Conservation (phyloP, 2,113 vertebrate genomes). For the Rhagologus leucostigma region DNA sequence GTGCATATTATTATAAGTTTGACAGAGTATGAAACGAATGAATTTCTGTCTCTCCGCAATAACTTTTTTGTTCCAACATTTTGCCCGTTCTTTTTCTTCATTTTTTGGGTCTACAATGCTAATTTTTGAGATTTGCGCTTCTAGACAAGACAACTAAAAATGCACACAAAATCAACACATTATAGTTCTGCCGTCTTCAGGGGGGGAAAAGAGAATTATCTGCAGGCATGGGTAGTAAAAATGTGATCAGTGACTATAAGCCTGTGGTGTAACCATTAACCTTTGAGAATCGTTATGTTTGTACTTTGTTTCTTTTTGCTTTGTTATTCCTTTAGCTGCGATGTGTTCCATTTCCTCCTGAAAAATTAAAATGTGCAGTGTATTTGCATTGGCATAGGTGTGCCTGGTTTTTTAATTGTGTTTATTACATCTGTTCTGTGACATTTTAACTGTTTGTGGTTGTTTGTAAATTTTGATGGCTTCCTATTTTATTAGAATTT, state of each 20-base stretch:
- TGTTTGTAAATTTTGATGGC: neutral
- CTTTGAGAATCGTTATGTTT: neutral
- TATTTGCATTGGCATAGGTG: neutral
- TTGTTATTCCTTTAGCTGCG: neutral
- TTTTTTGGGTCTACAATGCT: neutral
- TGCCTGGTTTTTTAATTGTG: neutral
- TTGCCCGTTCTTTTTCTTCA: neutral
- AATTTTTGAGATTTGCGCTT: neutral
- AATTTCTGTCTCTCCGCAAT: slow-evolving; percentile 43
- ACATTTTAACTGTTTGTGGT: neutral
- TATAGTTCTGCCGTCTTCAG: neutral
- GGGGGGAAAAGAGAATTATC: neutral
- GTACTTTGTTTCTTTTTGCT: slow-evolving; percentile 2
- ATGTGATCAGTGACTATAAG: neutral
- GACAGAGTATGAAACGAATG: slow-evolving; percentile 42
- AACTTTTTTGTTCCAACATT: neutral
- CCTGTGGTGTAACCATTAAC: neutral
- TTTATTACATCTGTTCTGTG: neutral
- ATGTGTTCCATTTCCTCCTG: neutral
- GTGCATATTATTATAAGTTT: slow-evolving; percentile 38
- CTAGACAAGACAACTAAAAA: neutral
- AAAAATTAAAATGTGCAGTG: neutral
- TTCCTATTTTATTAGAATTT: neutral
- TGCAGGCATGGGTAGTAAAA: neutral
- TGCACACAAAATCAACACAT: neutral